Evolutionary conservation across 30 jellyfish, hydroid and myxozoan genomes (phyloP).

Genomic region (Sanderia malayensis): DNA sequence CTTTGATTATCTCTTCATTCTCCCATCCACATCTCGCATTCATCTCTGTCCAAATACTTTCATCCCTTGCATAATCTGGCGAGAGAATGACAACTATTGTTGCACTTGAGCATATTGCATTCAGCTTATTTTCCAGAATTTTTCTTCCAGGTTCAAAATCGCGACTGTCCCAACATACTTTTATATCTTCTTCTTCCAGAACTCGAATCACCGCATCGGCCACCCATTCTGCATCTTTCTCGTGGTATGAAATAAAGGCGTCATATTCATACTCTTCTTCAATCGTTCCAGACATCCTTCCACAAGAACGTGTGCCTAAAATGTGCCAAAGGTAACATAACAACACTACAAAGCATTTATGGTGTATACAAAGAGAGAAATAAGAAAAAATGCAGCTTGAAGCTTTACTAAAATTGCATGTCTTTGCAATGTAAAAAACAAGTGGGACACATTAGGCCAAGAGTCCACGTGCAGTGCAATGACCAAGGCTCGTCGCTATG

Average conservation of each 20-base stretch:
- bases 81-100: conserved; percentile 27
- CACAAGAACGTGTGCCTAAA: too few relatives aligned
- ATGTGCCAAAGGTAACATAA: too few relatives aligned
- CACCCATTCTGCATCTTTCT: conserved; percentile 48
- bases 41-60: conserved; percentile 28
- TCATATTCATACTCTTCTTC: conserved; percentile 21
- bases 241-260: conserved; percentile 45
- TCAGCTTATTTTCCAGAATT: conserved; percentile 40
- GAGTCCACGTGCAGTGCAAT: too few relatives aligned
- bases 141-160: conserved; percentile 67
- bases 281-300: conserved; percentile 28
- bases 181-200: conserved; percentile 37
- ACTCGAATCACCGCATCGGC: conserved; percentile 20
- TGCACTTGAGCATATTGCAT: conserved; percentile 45
- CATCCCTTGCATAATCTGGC: conserved; percentile 33
- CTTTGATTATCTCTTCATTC: conserved; percentile 23
- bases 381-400: too few relatives aligned
- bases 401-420: too few relatives aligned
- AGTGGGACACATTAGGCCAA: too few relatives aligned
- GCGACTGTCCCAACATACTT: conserved; percentile 60
- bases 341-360: too few relatives aligned
- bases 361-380: too few relatives aligned
- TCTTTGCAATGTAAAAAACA: too few relatives aligned
- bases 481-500: too few relatives aligned
- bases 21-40: conserved; percentile 24